Percentiles rank a stretch among this genome's conserved stretches.
Evolutionary conservation across 2,797 vertebrate species (phyloP).

Genomic region (Catharus ustulatus): DNA sequence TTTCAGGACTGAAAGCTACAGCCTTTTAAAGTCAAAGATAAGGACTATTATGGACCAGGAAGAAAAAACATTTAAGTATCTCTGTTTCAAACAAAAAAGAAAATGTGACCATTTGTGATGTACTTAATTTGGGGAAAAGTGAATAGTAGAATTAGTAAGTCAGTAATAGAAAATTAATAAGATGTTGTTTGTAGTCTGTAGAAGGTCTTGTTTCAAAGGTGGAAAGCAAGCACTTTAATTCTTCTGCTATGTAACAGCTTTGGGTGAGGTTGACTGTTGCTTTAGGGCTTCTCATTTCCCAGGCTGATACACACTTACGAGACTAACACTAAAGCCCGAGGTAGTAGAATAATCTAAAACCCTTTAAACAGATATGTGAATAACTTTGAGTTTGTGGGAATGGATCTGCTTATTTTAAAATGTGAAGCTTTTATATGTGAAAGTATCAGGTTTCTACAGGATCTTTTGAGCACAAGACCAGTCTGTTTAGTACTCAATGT

Average conservation of each 20-base stretch:
- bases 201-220: neutral
- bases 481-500: neutral
- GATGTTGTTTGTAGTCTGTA: neutral
- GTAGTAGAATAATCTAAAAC: neutral
- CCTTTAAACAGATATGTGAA: neutral
- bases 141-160: neutral
- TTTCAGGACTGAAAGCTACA: neutral
- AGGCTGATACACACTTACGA: neutral
- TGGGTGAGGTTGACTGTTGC: neutral
- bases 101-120: neutral
- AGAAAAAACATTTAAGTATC: neutral
- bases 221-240: neutral
- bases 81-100: neutral
- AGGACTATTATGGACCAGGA: accelerated
- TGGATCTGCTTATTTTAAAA: neutral
- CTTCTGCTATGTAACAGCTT: neutral
- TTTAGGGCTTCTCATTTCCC: neutral
- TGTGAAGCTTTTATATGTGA: neutral
- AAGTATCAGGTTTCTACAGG: neutral
- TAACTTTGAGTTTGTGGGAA: neutral
- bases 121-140: neutral
- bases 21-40: neutral
- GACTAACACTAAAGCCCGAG: neutral
- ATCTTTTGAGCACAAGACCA: neutral
- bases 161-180: neutral